Evolutionary conservation across 2,113 vertebrate genomes (phyloP).

Genomic region (Aepyceros melampus): DNA sequence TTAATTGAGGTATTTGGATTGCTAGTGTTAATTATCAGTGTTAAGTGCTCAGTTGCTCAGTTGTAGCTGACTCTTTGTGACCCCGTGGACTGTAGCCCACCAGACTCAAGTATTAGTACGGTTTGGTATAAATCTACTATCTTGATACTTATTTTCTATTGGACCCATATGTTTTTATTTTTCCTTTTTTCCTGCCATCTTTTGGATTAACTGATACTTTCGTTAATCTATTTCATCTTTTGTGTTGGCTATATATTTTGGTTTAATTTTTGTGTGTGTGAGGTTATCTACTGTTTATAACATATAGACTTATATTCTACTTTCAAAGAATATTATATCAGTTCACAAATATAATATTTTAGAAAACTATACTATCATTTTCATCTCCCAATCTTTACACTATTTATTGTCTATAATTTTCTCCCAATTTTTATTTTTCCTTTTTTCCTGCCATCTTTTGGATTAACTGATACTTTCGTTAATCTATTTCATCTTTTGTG

Average conservation of each 20-base stretch:
- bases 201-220: neutral
- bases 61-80: neutral
- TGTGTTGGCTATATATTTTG: neutral
- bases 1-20: neutral
- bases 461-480: neutral
- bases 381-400: neutral
- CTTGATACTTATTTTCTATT: neutral
- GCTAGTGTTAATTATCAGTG: neutral
- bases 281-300: neutral
- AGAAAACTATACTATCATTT: neutral
- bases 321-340: neutral
- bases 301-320: neutral
- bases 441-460: neutral
- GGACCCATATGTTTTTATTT: neutral
- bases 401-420: neutral
- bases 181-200: neutral
- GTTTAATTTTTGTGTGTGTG: neutral
- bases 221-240: neutral
- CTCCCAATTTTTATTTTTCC: neutral
- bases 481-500: neutral
- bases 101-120: neutral
- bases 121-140: neutral
- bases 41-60: too few species aligned
- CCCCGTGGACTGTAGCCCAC: neutral
- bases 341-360: neutral